phyloP scores from a whole-genome alignment of 2,888 invertebrate species.

The Lycia hirtaria region DNA sequence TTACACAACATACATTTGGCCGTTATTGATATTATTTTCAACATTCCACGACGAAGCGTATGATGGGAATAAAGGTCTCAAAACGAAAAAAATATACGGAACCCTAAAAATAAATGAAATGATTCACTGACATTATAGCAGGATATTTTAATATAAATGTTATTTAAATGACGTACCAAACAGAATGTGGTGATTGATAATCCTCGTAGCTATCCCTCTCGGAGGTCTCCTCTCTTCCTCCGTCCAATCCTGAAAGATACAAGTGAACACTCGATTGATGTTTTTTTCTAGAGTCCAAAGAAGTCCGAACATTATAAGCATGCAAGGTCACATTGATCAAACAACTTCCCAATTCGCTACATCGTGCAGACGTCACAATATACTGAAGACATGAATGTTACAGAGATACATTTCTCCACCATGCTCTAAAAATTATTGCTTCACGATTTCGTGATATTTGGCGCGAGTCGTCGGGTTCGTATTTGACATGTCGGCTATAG shows the following conservation, averaged over 20 bases:
- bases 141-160: background rate
- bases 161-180: conserved; percentile 66
- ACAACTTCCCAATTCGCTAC: conserved; percentile 32
- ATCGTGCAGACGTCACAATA: conserved; percentile 47
- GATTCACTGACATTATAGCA: background rate
- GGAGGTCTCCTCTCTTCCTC: conserved; percentile 83
- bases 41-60: too few relatives aligned
- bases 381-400: conserved; percentile 27
- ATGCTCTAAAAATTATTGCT: conserved; percentile 10
- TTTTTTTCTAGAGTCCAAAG: too few relatives aligned
- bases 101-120: too few relatives aligned
- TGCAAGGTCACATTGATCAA: conserved; percentile 15
- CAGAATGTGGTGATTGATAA: conserved; percentile 83
- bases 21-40: too few relatives aligned
- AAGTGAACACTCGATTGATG: background rate
- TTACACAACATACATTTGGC: too few relatives aligned
- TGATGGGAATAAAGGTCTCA: too few relatives aligned
- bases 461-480: background rate
- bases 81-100: too few relatives aligned
- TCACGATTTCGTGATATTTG: background rate
- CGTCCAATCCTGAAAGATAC: conserved; percentile 75
- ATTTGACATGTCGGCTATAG: background rate
- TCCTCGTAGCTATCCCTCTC: conserved; percentile 83
- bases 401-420: conserved; percentile 9
- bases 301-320: conserved; percentile 25